These are phyloP conservation scores for Struthio camelus DNA, from an alignment of 2,113 vertebrate species.

Conservation along the genomic window DNA sequence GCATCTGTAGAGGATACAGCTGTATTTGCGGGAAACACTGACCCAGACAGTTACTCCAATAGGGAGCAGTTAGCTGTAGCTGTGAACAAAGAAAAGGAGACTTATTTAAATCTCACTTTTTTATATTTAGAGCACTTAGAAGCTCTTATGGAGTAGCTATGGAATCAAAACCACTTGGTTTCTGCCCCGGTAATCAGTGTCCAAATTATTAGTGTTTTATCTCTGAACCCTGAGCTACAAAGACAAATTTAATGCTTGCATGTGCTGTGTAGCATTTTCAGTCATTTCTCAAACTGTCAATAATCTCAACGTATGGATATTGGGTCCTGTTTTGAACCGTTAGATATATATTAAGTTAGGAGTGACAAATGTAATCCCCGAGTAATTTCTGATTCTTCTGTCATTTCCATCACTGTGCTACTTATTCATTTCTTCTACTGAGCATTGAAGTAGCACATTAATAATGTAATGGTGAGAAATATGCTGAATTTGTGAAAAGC, in stretches of 20 bases:
- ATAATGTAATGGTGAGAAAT: neutral
- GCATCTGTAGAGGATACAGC: neutral
- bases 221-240: slow-evolving; percentile 34
- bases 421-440: slow-evolving; percentile 34
- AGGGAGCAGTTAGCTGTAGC: neutral
- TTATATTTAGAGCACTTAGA: neutral
- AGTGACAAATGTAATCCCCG: slow-evolving; percentile 29
- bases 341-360: slow-evolving; percentile 8
- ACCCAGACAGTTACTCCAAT: neutral
- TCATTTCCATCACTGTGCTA: neutral
- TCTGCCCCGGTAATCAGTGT: slow-evolving; percentile 13
- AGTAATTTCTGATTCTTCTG: neutral
- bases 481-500: neutral
- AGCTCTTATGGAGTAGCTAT: neutral
- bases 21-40: neutral
- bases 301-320: neutral
- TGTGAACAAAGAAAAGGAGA: neutral
- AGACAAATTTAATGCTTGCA: slow-evolving; percentile 36
- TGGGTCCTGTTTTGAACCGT: neutral
- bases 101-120: neutral
- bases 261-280: neutral
- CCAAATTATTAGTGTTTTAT: slow-evolving; percentile 34
- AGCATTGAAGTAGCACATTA: slow-evolving; percentile 9
- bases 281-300: slow-evolving; percentile 46
- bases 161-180: slow-evolving; percentile 40